Percentiles rank a stretch among this genome's conserved stretches.
Conservation (phyloP, 2,797 vertebrate species). For the Masticophis lateralis region DNA sequence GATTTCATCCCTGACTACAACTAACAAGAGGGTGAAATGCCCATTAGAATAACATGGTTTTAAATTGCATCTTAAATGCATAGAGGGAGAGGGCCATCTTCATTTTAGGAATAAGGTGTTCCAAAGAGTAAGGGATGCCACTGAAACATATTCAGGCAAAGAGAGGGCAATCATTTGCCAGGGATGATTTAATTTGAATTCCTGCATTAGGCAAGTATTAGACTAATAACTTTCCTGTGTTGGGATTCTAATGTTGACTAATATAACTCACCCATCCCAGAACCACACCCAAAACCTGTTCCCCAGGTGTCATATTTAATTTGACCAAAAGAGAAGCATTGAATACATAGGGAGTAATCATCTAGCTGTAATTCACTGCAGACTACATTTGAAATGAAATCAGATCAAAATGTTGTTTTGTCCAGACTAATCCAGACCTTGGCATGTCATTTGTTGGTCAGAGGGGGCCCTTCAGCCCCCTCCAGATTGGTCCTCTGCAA, state of each 20-base stretch:
- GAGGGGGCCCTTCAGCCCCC: accelerated
- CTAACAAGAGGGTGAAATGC: not conserved
- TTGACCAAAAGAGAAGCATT: not conserved
- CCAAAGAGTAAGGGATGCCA: not conserved
- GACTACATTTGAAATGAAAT: not conserved
- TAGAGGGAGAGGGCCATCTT: not conserved
- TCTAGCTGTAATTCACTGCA: not conserved
- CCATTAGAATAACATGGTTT: not conserved
- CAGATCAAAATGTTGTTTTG: not conserved
- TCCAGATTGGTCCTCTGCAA: not conserved
- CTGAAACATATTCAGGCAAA: not conserved
- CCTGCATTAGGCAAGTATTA: not conserved
- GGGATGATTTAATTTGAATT: not conserved
- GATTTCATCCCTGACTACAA: not conserved
- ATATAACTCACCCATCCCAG: not conserved
- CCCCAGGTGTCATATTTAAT: not conserved
- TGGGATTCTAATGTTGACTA: not conserved
- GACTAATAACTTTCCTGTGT: not conserved
- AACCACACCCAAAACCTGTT: not conserved
- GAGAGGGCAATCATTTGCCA: not conserved
- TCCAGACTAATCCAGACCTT: not conserved
- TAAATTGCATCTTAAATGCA: not conserved
- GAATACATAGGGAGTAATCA: not conserved
- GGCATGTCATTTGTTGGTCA: not conserved
- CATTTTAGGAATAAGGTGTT: not conserved